A percentile compares a stretch with the other conserved stretches of the same genome.
Conservation (phyloP, 2,113 vertebrate genomes). For the Macroglossus sobrinus region DNA sequence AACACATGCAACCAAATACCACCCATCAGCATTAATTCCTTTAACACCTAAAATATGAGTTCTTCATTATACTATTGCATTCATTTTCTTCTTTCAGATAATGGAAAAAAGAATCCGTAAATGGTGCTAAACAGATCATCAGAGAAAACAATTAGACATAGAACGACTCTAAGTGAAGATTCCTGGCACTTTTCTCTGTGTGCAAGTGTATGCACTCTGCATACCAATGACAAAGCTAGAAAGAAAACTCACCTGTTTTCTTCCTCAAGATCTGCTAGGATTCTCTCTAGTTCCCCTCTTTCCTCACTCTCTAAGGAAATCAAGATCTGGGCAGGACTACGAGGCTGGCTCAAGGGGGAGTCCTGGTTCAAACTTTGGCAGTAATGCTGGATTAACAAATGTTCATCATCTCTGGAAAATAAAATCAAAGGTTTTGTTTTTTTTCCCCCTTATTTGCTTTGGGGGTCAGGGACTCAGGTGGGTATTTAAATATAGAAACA, state of each 20-base stretch:
- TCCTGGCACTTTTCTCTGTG: conserved; percentile 51
- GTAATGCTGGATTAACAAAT: conserved; percentile 99
- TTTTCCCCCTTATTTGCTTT: conserved; percentile 64
- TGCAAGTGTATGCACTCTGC: conserved; percentile 51
- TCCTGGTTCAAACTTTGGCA: conserved; percentile 99
- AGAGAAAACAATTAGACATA: conserved; percentile 63
- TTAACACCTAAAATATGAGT: conserved; percentile 37
- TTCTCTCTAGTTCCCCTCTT: conserved; percentile 97
- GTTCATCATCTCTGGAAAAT: conserved; percentile 96
- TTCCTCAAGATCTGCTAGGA: conserved; percentile 96
- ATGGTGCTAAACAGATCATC: conserved; percentile 63
- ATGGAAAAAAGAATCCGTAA: not conserved
- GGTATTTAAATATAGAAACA: conserved; percentile 70
- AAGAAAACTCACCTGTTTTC: conserved; percentile 92
- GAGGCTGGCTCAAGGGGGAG: conserved; percentile 94
- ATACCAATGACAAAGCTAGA: conserved; percentile 68
- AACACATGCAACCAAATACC: conserved; percentile 51
- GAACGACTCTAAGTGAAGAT: conserved; percentile 49
- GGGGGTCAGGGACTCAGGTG: conserved; percentile 59
- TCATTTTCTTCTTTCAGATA: conserved; percentile 34
- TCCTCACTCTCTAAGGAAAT: conserved; percentile 99
- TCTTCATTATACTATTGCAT: not conserved
- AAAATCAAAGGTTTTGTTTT: conserved; percentile 79
- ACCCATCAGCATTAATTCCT: not conserved
- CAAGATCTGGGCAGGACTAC: conserved; percentile 97